phyloP scores from a whole-genome alignment of 2,113 vertebrate genomes.

The Caranx ignobilis region DNA sequence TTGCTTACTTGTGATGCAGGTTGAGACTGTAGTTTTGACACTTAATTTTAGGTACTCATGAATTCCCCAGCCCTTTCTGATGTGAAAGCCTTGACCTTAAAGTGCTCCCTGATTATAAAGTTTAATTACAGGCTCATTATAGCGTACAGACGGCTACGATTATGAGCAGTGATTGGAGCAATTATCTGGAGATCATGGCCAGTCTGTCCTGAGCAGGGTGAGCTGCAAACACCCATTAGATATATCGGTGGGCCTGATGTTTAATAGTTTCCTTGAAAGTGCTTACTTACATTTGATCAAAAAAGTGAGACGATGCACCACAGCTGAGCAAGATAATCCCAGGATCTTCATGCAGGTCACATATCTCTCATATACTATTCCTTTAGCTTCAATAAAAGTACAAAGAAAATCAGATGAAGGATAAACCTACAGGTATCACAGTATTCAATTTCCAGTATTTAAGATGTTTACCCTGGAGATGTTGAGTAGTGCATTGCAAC shows the following conservation, averaged over 20 bases:
- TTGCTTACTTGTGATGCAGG: conserved; percentile 10
- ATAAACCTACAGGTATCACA: background rate
- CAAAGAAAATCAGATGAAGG: too few relatives aligned
- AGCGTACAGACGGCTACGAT: conserved; percentile 5
- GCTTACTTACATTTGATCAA: conserved; percentile 5
- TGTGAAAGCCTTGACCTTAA: conserved; percentile 45
- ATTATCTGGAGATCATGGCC: conserved; percentile 44
- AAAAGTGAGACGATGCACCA: background rate
- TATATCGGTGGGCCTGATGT: conserved; percentile 8
- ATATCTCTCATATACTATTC: background rate
- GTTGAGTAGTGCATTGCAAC: conserved; percentile 2
- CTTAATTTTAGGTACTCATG: conserved; percentile 7
- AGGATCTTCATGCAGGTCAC: background rate
- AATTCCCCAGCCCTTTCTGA: conserved; percentile 25
- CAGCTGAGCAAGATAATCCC: background rate
- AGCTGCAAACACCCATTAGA: conserved; percentile 12
- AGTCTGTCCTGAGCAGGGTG: conserved; percentile 24
- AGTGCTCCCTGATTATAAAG: conserved; percentile 37
- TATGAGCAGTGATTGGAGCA: conserved; percentile 41
- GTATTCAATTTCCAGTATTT: conserved; percentile 7
- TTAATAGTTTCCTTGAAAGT: conserved; percentile 7
- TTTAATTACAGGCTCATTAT: conserved; percentile 50
- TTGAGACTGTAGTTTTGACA: conserved; percentile 14
- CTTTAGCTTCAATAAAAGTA: too few relatives aligned
- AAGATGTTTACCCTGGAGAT: conserved; percentile 14